Evolutionary conservation across 1,140 invertebrate genomes (phyloP), one percentile per base, ranked within the genome.

Genomic region (Cherax destructor): DNA sequence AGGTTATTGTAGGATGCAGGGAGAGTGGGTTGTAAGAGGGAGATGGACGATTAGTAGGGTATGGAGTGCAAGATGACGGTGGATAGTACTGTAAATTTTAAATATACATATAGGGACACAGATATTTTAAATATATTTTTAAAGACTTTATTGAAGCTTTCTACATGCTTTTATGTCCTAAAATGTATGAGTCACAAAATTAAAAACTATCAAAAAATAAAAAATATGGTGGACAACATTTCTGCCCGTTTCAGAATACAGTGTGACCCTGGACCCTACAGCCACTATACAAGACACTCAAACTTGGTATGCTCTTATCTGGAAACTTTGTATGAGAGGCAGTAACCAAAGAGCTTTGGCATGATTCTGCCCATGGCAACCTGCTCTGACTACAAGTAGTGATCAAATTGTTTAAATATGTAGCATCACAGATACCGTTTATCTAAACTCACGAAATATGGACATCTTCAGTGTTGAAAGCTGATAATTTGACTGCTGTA

Each of bases 81-180:
- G n/a, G n/a, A n/a, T n/a, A n/a, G n/a, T 41, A 41, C 30, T 41
- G 30, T 41, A 41, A 41, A 41, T 41, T 41, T 41, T 41, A 41
- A 41, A 41, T 41, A 56, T 56, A 56, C 1, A 56, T 65, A 18
- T 65, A 65, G 13, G 21, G 5, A 4, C 7, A 65, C 5, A 65
- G 18, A 65, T 65, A 21, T 65, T 2, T 65, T 65, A 65, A 18
- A 11, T 18, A 65, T 18, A 65, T 65, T 74, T 30, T 74, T 74
- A 74, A 74, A 74, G 69, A 21, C 69, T 74, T 74, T 74, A 74
- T 74, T 74, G n/a, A 74, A 74, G 69, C 69, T 74, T 74, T 74
- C 69, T 74, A 74, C 69, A 74, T 74, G 69, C 69, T 74, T 56
- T 74, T 30, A 74, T 74, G 69, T 74, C 69, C 69, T 74, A 74